A percentile compares a stretch with the other conserved stretches of the same genome.
phyloP scores from a whole-genome alignment of 2,888 invertebrate genomes.

The Epinotia nisella region DNA sequence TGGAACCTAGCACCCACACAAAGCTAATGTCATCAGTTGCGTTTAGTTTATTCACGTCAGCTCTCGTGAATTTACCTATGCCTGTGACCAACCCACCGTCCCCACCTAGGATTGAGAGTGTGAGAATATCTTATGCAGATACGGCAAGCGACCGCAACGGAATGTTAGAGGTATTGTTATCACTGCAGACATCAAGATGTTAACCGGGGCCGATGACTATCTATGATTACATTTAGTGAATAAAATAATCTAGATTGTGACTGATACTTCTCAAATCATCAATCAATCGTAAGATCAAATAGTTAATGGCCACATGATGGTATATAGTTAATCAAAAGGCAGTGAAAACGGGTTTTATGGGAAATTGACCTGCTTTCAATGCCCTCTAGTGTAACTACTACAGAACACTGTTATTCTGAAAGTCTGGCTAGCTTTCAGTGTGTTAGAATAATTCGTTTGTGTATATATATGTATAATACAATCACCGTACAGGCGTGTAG shows the following conservation, averaged over 20 bases:
- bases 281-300: no score
- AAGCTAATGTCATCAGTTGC: no score
- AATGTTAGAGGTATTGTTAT: conserved; percentile 33
- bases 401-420: no score
- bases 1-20: no score
- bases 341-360: no score
- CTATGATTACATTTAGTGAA: background rate
- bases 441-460: no score
- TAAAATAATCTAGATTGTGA: background rate
- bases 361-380: no score
- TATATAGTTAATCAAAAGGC: background rate
- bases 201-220: background rate
- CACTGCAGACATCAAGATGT: conserved; percentile 23
- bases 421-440: no score
- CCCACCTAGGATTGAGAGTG: background rate
- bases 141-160: conserved; percentile 20
- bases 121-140: conserved; percentile 7
- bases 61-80: background rate
- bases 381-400: no score
- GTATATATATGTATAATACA: no score
- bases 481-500: no score
- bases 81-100: background rate
- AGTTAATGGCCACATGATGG: background rate
- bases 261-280: background rate
- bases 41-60: background rate